Conservation (phyloP, 1,140 invertebrate genomes). For the Drosophila littoralis region DNA sequence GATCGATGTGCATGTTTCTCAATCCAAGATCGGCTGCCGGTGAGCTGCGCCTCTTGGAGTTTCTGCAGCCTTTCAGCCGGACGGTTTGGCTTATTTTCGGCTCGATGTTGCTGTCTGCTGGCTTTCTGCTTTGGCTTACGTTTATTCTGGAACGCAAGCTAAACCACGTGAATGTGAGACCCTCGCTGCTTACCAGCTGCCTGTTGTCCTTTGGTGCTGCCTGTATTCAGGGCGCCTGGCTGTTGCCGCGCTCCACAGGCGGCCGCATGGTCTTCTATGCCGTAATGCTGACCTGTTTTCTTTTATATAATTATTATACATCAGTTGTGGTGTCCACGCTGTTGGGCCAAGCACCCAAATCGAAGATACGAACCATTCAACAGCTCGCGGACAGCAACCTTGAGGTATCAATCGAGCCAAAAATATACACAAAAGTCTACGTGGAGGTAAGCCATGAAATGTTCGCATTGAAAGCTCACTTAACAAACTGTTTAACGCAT, state of each 20-base stretch:
- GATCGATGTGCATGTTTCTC: constrained; percentile 76
- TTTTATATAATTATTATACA: constrained; percentile 82
- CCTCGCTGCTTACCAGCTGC: constrained; percentile 70
- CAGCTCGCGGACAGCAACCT: constrained; percentile 78
- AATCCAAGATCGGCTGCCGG: constrained; percentile 58
- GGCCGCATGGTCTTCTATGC: constrained; percentile 74
- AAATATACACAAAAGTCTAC: constrained; percentile 59
- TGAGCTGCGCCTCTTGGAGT: constrained; percentile 59
- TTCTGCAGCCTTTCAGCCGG: constrained; percentile 71
- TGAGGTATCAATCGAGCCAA: constrained; percentile 64
- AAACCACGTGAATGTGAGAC: constrained; percentile 24
- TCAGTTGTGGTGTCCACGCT: constrained; percentile 76
- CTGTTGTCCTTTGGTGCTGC: constrained; percentile 71
- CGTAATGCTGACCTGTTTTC: constrained; percentile 64
- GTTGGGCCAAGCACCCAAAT: constrained; percentile 63
- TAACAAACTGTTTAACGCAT: not conserved
- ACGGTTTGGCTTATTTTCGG: constrained; percentile 71
- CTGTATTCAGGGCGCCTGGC: constrained; percentile 72
- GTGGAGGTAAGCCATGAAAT: constrained; percentile 35
- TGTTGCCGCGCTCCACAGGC: constrained; percentile 69
- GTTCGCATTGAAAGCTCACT: no score
- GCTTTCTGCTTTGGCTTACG: constrained; percentile 62
- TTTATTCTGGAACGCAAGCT: constrained; percentile 56
- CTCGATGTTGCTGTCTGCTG: constrained; percentile 49
- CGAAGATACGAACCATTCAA: constrained; percentile 68